Evolutionary conservation across 2,888 invertebrate species (phyloP).

Genomic region (Amorpha juglandis): DNA sequence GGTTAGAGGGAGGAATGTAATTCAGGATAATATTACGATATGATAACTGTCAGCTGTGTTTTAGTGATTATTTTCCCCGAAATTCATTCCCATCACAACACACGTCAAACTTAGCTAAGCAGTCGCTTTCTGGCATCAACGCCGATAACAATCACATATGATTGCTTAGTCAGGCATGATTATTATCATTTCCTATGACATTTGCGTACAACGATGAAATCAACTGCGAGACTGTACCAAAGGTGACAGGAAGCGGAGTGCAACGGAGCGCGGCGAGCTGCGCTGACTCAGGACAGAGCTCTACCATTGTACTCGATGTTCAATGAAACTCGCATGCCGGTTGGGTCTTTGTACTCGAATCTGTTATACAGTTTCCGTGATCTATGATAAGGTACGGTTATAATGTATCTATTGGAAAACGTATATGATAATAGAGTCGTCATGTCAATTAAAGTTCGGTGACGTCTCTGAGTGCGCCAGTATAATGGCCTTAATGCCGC

Average conservation of each 20-base stretch:
- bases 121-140: background rate
- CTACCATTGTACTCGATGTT: conserved; percentile 47
- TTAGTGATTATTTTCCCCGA: too few relatives aligned
- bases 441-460: too few relatives aligned
- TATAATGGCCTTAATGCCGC: too few relatives aligned
- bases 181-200: conserved; percentile 54
- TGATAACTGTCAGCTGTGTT: background rate
- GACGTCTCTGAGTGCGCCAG: too few relatives aligned
- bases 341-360: background rate
- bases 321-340: conserved; percentile 10
- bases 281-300: conserved; percentile 71
- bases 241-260: conserved; percentile 80
- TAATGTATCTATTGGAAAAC: too few relatives aligned
- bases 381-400: background rate
- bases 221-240: conserved; percentile 77
- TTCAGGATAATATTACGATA: too few relatives aligned
- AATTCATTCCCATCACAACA: too few relatives aligned
- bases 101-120: background rate
- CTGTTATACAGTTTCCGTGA: background rate
- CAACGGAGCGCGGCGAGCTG: conserved; percentile 69
- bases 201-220: conserved; percentile 78
- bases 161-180: conserved; percentile 7
- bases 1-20: too few relatives aligned
- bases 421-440: too few relatives aligned
- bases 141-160: background rate